Conservation (phyloP, 2,888 invertebrate genomes). For the Trichacis sp. region DNA sequence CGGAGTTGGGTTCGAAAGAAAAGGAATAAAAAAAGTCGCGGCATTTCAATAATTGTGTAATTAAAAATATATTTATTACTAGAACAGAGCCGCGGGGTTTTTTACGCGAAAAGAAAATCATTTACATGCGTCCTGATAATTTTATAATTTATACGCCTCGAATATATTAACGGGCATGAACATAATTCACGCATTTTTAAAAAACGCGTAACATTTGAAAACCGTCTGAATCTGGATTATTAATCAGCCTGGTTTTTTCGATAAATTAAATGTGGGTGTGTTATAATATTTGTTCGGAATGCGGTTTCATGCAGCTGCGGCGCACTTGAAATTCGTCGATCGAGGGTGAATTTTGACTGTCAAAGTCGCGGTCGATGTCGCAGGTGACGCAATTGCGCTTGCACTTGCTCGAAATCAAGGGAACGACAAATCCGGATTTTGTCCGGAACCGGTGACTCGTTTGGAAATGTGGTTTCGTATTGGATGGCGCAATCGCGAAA, state of each 20-base stretch:
- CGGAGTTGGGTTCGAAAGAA: no score
- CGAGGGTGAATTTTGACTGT: conserved; percentile 20
- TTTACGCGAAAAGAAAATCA: not conserved
- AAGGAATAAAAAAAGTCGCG: not conserved
- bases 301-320: no score
- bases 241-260: no score
- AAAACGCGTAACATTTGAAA: no score
- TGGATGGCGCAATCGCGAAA: no score
- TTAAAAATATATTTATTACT: not conserved
- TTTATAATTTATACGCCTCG: not conserved
- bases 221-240: no score
- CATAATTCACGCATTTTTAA: no score
- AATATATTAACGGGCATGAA: no score
- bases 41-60: not conserved
- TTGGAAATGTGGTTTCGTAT: conserved; percentile 14
- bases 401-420: conserved; percentile 35
- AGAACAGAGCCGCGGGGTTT: not conserved
- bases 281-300: no score
- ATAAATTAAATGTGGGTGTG: no score
- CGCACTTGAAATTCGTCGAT: not conserved
- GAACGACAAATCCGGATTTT: conserved; percentile 32
- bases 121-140: not conserved
- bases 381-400: conserved; percentile 23
- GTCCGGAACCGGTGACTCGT: no score
- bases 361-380: conserved; percentile 39